phyloP scores from a whole-genome alignment of 2,113 vertebrate genomes.

The Albula glossodonta region DNA sequence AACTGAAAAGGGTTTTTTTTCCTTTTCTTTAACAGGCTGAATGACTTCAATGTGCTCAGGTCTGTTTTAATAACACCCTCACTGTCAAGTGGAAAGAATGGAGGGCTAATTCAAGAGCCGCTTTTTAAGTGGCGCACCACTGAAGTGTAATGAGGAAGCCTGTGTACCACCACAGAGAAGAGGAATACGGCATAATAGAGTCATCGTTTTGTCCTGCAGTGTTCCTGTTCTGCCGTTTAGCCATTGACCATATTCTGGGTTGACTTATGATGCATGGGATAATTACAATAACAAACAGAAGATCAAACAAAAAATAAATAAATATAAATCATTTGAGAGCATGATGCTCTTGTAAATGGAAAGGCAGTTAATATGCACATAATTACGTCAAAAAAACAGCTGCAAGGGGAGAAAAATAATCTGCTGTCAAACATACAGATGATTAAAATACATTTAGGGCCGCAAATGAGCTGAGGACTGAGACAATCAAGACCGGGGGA shows the following conservation, averaged over 20 bases:
- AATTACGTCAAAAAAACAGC: neutral
- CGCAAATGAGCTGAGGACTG: neutral
- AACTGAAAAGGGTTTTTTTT: neutral
- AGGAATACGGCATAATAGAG: slow-evolving; percentile 5
- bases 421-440: neutral
- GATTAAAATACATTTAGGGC: slow-evolving; percentile 1
- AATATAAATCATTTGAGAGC: neutral
- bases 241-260: neutral
- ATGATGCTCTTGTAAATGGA: neutral
- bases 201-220: neutral
- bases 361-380: slow-evolving; percentile 1
- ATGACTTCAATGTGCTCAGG: slow-evolving; percentile 22
- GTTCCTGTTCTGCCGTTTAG: neutral
- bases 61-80: slow-evolving; percentile 35
- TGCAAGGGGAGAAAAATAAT: neutral
- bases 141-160: neutral
- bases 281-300: neutral
- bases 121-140: slow-evolving; percentile 40
- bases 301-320: neutral
- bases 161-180: neutral
- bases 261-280: slow-evolving; percentile 2
- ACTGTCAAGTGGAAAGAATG: slow-evolving; percentile 34
- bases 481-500: neutral
- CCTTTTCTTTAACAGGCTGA: slow-evolving; percentile 23
- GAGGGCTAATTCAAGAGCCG: slow-evolving; percentile 33